These are phyloP conservation scores for Selene dorsalis DNA, from an alignment of 2,797 vertebrate genomes.

Conservation along the genomic window DNA sequence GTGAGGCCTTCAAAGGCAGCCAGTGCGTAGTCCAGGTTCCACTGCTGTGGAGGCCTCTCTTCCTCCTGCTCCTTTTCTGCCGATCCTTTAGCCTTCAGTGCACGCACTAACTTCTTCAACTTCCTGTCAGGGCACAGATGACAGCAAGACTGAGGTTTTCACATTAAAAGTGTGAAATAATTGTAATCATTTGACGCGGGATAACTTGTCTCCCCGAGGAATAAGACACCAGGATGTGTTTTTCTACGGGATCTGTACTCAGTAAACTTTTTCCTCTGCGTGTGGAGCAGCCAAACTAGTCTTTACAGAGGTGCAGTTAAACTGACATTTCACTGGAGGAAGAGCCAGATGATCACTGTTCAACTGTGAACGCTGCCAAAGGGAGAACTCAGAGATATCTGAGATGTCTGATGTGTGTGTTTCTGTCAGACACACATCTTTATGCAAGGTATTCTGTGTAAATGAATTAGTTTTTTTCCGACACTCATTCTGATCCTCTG, in stretches of 20 bases:
- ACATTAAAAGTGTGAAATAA: not conserved
- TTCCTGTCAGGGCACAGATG: slow-evolving; percentile 72
- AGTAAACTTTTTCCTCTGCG: slow-evolving; percentile 1
- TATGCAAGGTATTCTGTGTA: not conserved
- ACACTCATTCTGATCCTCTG: no score
- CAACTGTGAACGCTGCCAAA: not conserved
- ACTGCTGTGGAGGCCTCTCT: slow-evolving; percentile 88
- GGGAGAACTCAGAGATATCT: not conserved
- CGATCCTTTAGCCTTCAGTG: slow-evolving; percentile 89
- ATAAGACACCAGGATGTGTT: not conserved
- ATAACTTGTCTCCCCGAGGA: not conserved
- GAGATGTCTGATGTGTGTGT: not conserved
- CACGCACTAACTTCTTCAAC: slow-evolving; percentile 87
- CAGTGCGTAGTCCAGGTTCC: slow-evolving; percentile 92
- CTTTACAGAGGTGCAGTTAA: slow-evolving; percentile 24
- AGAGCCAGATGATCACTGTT: not conserved
- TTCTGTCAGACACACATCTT: no score
- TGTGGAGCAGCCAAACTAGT: not conserved
- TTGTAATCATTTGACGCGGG: not conserved
- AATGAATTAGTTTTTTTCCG: not conserved
- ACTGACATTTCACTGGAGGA: not conserved
- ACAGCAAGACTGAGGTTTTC: not conserved
- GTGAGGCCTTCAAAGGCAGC: slow-evolving; percentile 95
- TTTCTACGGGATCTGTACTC: not conserved
- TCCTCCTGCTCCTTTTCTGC: slow-evolving; percentile 80